Evolutionary conservation across 2,888 invertebrate species (phyloP), one percentile per base, ranked within the genome.

Genomic region (Hermaeophaga mercurialis): DNA sequence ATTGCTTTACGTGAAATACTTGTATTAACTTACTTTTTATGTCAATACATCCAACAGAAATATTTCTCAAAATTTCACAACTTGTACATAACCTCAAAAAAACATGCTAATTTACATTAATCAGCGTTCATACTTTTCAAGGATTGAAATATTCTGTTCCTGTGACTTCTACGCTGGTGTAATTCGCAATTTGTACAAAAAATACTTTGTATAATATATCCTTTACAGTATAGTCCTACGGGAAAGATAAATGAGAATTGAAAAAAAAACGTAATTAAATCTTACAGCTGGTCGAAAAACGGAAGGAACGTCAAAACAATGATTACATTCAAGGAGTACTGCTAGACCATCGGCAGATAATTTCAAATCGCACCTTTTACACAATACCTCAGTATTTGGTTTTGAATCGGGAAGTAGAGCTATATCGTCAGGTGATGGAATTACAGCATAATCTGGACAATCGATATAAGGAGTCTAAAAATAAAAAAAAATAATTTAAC

Each of bases 341-440:
- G 68, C 70, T 7, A 61, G 56, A 46, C 68, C 66, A 55, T 74
- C 73, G 5, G 68, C 47, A 11, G 72, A 70, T 54, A 72, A 54
- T 64, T 69, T 68, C 48, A 77, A 64, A 63, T 75, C 73, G 53
- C 77, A 77, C 65, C 64, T 70, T 64, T 70, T 70, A 57, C 77
- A 77, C 59, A 63, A 61, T 28, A 63, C 61, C 43, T 61, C 38
- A 6, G 64, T 58, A 34, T 44, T 34, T 12, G 59, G 15, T 41
- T 44, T 47, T 43, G 56, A 39, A 18, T 57, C 53, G 38, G 57
- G 59, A 15, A 55, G 57, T 17, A 44, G 58, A 39, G 53, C 46
- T 9, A 54, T 24, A 48, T 61, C 62, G 38, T 58, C 36, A 3
- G 58, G 54, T 14, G 54, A 58, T 17, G 62, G 57, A 44, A 58